A percentile compares a stretch with the other conserved stretches of the same genome.
phyloP scores from a whole-genome alignment of 2,888 invertebrate genomes.

The Parochlus steinenii region DNA sequence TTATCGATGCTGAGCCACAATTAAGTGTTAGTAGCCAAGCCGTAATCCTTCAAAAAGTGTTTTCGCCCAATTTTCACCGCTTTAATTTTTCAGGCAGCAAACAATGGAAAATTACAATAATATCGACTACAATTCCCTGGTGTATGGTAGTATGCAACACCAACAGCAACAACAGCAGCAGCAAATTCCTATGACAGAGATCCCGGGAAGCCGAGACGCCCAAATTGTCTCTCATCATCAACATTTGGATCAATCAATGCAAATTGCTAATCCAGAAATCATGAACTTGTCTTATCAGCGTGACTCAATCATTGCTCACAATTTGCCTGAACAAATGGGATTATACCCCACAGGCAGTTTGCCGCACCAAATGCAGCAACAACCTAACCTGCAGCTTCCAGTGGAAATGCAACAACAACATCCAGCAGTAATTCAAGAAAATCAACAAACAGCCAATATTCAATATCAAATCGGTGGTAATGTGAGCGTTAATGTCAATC shows the following conservation, averaged over 20 bases:
- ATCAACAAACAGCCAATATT: constrained; percentile 4
- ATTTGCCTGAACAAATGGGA: constrained; percentile 10
- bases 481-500: constrained; percentile 1
- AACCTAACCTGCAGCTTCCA: constrained; percentile 5
- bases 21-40: constrained; percentile 1
- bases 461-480: constrained; percentile 2
- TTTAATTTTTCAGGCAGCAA: too few relatives aligned
- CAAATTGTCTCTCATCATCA: constrained; percentile 6
- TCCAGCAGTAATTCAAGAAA: constrained; percentile 1
- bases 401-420: constrained; percentile 8
- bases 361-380: constrained; percentile 2
- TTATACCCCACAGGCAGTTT: constrained; percentile 6
- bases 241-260: not conserved
- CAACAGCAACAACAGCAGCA: too few relatives aligned
- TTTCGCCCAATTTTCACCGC: too few relatives aligned
- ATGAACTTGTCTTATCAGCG: constrained; percentile 10
- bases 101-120: constrained; percentile 11
- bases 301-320: constrained; percentile 5
- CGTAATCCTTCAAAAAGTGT: too few relatives aligned
- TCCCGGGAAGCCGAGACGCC: constrained; percentile 10
- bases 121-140: constrained; percentile 10
- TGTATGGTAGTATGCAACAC: constrained; percentile 5
- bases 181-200: constrained; percentile 10
- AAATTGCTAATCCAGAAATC: constrained; percentile 1
- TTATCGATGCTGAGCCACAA: too few relatives aligned